Evolutionary conservation across 53 echinoderm and acorn worm genomes (phyloP), one percentile per base, ranked within the genome.

Genomic region (Pentamera pediparva): DNA sequence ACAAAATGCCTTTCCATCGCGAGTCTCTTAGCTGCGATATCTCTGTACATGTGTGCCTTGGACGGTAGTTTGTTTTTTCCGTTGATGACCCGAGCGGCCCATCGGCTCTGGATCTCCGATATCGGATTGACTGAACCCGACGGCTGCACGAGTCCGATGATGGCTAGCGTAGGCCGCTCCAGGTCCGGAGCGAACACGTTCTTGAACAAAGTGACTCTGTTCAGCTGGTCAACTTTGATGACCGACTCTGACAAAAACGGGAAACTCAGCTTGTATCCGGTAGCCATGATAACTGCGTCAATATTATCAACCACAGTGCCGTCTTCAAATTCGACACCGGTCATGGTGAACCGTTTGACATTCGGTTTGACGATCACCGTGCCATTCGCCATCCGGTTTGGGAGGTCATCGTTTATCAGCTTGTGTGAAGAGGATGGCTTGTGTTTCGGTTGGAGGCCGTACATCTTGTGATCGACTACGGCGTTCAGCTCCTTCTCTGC

Each of bases 321-420:
- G n/a, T n/a, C n/a, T n/a, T 82, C 78, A 52, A 26, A 70, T 86
- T 34, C 90, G 86, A 28, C 86, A 86, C 32, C 71, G 35, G 58
- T 86, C 86, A 19, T 79, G 69, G 9, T 86, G 70, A 6, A 82
- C 82, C 50, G 70, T 6, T 35, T 36, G 18, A 69, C 24, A 43
- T 55, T 70, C 17, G 62, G 63, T 56, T 53, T 86, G n/a, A n/a
- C n/a, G n/a, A n/a, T n/a, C n/a, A n/a, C n/a, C n/a, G n/a, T n/a
- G n/a, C n/a, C n/a, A n/a, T 56, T 65, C 45, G 73, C 32, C 34
- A 86, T 82, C 27, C 69, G 27, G 5, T 45, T 49, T 1, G 81
- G 81, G 0, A 86, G 75, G 11, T 65, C 76, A 19, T 86, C 86
- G 43, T 56, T 81, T 7, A 86, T 59, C 4, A 61, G 43, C 4